Evolutionary conservation across 2,113 vertebrate species (phyloP).

Genomic region (Chauna torquata): DNA sequence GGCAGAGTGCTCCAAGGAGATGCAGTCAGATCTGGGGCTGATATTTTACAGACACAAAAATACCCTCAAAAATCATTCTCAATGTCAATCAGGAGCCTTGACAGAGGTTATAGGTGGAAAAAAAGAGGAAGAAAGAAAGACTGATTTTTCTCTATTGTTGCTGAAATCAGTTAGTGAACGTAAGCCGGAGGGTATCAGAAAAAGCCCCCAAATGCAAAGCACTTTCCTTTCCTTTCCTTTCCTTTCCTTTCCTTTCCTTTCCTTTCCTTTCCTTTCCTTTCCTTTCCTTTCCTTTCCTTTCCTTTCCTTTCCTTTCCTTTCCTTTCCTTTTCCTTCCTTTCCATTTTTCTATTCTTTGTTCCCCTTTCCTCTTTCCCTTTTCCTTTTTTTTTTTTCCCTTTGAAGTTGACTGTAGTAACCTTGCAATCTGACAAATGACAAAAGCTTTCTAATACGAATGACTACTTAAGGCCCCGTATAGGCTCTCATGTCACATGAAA

Average conservation of each 20-base stretch:
- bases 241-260: rapidly evolving
- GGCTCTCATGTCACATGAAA: background rate
- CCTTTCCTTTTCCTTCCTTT: background rate
- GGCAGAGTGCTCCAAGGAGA: background rate
- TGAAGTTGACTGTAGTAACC: background rate
- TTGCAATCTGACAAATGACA: background rate
- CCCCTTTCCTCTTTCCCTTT: rapidly evolving
- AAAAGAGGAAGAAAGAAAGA: background rate
- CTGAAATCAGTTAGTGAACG: background rate
- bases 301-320: rapidly evolving
- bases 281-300: background rate
- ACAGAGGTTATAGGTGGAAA: background rate
- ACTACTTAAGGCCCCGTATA: background rate
- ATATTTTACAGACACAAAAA: conserved; percentile 28
- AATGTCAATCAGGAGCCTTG: background rate
- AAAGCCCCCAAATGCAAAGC: background rate
- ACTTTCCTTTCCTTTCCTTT: rapidly evolving
- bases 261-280: rapidly evolving
- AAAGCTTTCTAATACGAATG: background rate
- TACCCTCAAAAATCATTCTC: conserved; percentile 29
- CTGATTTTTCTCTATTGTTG: background rate
- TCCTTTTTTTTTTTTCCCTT: background rate
- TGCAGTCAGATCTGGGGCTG: background rate
- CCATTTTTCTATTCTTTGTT: background rate
- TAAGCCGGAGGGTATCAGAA: background rate